Evolutionary conservation across 1,140 invertebrate genomes (phyloP).

Genomic region (Acyrthosiphon pisum): DNA sequence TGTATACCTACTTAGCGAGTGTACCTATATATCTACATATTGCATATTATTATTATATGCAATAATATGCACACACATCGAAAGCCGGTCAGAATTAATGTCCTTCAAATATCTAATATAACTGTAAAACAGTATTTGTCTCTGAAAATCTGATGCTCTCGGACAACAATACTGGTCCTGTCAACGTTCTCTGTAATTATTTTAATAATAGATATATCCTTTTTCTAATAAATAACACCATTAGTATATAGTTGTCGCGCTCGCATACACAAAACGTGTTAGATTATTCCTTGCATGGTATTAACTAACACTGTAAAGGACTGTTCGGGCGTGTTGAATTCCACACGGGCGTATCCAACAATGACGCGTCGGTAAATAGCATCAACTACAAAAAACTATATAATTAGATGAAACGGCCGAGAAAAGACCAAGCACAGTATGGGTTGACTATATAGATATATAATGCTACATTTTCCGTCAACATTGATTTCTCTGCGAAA

Average conservation of each 20-base stretch:
- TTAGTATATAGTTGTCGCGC: constrained; percentile 20
- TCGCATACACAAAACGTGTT: background rate
- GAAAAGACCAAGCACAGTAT: background rate
- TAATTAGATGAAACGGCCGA: background rate
- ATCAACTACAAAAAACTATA: background rate
- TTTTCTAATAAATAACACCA: constrained; percentile 1
- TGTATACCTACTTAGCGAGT: background rate
- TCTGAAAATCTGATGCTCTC: background rate
- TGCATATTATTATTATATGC: background rate
- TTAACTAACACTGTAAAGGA: constrained; percentile 19
- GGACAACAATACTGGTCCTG: background rate
- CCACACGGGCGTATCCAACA: constrained; percentile 21
- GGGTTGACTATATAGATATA: background rate
- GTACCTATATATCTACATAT: background rate
- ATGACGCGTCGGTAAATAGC: constrained; percentile 2
- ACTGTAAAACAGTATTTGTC: background rate
- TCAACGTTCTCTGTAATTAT: constrained; percentile 22
- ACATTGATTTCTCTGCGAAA: background rate
- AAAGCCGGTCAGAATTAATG: background rate
- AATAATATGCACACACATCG: background rate
- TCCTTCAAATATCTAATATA: background rate
- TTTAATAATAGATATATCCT: constrained; percentile 36
- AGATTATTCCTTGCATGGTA: background rate
- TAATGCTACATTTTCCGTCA: background rate
- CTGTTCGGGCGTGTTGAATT: constrained; percentile 20